phyloP scores from a whole-genome alignment of 2,113 vertebrate genomes.

The Microtus pennsylvanicus region DNA sequence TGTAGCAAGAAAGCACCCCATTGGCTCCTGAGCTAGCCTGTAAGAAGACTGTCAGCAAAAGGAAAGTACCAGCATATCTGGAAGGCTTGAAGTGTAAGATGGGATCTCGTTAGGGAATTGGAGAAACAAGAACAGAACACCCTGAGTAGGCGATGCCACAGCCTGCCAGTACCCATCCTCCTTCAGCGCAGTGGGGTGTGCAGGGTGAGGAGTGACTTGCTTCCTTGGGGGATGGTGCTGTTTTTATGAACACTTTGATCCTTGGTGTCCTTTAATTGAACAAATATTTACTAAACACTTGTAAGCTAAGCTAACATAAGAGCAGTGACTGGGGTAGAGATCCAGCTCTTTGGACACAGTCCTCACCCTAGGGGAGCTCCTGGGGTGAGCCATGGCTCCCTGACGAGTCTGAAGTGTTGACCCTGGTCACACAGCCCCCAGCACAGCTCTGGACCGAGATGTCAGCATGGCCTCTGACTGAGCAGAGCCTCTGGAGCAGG shows the following conservation, averaged over 20 bases:
- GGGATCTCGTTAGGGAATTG: background rate
- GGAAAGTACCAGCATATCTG: background rate
- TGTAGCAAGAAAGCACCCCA: background rate
- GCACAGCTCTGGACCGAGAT: constrained; percentile 72
- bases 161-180: background rate
- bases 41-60: constrained; percentile 20
- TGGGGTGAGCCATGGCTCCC: background rate
- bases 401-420: background rate
- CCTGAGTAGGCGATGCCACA: background rate
- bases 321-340: background rate
- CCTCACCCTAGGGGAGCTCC: constrained; percentile 11
- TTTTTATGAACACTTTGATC: background rate
- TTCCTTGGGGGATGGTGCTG: background rate
- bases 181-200: background rate
- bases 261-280: background rate
- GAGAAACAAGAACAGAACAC: background rate
- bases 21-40: background rate
- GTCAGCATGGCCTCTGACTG: background rate
- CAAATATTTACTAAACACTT: constrained; percentile 51
- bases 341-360: constrained; percentile 38
- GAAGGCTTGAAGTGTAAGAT: background rate
- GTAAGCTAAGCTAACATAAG: constrained; percentile 21
- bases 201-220: background rate
- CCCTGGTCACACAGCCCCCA: background rate
- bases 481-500: background rate